These are phyloP conservation scores for Triplophysa yarkandensis DNA, from an alignment of 2,797 vertebrate species.

Conservation along the genomic window DNA sequence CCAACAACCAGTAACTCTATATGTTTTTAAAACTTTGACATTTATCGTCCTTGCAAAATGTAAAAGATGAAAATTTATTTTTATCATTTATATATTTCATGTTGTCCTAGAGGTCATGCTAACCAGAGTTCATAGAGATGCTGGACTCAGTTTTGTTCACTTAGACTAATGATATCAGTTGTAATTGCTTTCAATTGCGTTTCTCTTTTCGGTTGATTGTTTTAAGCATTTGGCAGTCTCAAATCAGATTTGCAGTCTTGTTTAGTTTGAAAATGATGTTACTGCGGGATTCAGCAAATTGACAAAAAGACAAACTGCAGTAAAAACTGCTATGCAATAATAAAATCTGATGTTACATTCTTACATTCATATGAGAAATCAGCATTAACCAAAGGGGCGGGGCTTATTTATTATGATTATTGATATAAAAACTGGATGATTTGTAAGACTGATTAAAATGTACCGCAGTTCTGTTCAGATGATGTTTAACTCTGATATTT, in stretches of 20 bases:
- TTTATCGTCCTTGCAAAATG: too few species aligned
- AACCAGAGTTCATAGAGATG: neutral
- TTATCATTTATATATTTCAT: too few species aligned
- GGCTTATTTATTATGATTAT: neutral
- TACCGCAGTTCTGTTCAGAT: neutral
- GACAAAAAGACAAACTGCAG: neutral
- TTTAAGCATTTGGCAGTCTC: neutral
- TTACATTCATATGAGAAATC: neutral
- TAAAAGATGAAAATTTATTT: too few species aligned
- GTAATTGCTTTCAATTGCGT: constrained; percentile 2
- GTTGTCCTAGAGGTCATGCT: neutral
- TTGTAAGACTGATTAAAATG: too few species aligned
- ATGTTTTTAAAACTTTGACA: too few species aligned
- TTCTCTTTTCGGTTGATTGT: neutral
- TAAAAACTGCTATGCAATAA: neutral
- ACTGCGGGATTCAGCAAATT: neutral
- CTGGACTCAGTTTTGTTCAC: neutral
- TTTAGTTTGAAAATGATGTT: neutral
- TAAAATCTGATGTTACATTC: neutral
- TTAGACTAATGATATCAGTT: neutral
- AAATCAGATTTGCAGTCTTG: neutral
- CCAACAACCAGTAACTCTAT: too few species aligned
- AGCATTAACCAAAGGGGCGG: neutral
- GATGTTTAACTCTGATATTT: constrained; percentile 1
- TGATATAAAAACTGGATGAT: neutral